Evolutionary conservation across 2,797 vertebrate species (phyloP).

Genomic region (Masticophis lateralis): DNA sequence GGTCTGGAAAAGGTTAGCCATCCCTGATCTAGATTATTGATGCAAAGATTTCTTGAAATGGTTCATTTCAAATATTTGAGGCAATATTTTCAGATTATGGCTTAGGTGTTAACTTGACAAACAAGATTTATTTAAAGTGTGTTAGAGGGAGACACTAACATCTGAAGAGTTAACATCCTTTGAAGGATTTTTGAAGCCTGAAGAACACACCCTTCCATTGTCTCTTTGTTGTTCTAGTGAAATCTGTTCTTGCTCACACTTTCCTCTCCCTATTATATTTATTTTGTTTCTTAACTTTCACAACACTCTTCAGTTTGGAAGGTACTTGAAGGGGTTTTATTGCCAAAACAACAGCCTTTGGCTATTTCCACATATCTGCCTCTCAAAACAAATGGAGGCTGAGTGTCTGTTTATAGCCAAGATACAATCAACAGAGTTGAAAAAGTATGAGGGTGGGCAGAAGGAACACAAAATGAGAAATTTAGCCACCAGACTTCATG

Average conservation of each 20-base stretch:
- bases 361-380: slow-evolving; percentile 38
- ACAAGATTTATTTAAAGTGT: slow-evolving; percentile 25
- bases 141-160: slow-evolving; percentile 46
- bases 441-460: not conserved
- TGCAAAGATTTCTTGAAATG: not conserved
- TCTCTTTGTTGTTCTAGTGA: slow-evolving; percentile 45
- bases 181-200: slow-evolving; percentile 49
- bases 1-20: too few species aligned
- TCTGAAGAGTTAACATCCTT: slow-evolving; percentile 63
- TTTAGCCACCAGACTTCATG: not conserved
- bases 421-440: not conserved
- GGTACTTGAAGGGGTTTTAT: slow-evolving; percentile 22
- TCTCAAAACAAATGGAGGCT: slow-evolving; percentile 35
- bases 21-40: too few species aligned
- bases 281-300: slow-evolving; percentile 22
- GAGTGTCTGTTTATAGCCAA: not conserved
- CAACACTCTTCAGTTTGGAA: slow-evolving; percentile 34
- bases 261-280: not conserved
- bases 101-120: slow-evolving; percentile 44
- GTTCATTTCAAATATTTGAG: slow-evolving; percentile 32
- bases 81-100: slow-evolving; percentile 22
- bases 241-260: slow-evolving; percentile 38
- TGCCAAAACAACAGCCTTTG: slow-evolving; percentile 20
- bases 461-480: not conserved
- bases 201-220: slow-evolving; percentile 55